These are phyloP conservation scores for Nemapogon koenigi DNA, from an alignment of 2,888 invertebrate genomes.

Conservation along the genomic window DNA sequence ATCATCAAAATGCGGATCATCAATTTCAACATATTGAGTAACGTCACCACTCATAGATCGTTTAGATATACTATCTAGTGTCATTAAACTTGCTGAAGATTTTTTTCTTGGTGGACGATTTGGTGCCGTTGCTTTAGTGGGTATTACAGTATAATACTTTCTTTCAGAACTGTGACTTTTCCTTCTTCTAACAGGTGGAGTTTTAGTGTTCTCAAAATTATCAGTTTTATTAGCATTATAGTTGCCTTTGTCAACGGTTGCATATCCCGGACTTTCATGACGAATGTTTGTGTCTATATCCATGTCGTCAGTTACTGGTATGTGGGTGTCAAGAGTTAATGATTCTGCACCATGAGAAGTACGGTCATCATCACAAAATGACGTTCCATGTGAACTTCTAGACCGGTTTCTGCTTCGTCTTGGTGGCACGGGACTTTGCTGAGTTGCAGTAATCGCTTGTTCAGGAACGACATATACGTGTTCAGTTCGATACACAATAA, in stretches of 20 bases:
- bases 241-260: conserved; percentile 76
- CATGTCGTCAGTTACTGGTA: conserved; percentile 30
- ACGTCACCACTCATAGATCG: conserved; percentile 44
- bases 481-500: conserved; percentile 70
- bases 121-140: conserved; percentile 52
- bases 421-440: conserved; percentile 63
- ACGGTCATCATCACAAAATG: conserved; percentile 71
- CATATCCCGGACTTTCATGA: conserved; percentile 71
- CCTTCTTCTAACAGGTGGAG: conserved; percentile 43
- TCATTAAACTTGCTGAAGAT: conserved; percentile 60
- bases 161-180: conserved; percentile 60
- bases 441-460: conserved; percentile 55
- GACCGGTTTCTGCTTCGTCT: conserved; percentile 65
- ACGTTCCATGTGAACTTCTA: conserved; percentile 57
- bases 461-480: conserved; percentile 71
- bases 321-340: conserved; percentile 56
- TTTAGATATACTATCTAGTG: conserved; percentile 57
- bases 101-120: conserved; percentile 70
- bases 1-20: conserved; percentile 64
- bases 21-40: conserved; percentile 69
- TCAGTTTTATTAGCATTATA: conserved; percentile 68
- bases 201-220: conserved; percentile 61
- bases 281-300: conserved; percentile 45
- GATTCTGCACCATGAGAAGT: conserved; percentile 77
- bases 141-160: conserved; percentile 73